Base-by-base conservation (phyloP, 2,113 vertebrate species). In the Hypomesus transpacificus region DNA sequence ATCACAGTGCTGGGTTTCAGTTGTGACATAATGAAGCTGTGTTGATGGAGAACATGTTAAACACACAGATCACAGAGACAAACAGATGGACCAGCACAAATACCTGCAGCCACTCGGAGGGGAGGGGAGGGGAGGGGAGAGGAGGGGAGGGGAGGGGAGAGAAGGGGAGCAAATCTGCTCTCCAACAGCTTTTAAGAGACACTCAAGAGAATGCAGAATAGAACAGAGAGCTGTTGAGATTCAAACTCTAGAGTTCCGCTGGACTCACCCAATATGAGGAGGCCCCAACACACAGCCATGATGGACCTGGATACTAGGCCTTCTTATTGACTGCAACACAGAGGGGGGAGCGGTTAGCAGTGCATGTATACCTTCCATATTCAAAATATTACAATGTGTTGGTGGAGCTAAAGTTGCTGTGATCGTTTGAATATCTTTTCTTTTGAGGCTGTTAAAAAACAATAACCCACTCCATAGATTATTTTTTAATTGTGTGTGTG, bases 191-290 rank as follows among this genome's bases (percentile, higher is more conserved):
- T 34, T 34, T 34, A 7, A 54, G 53, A 54, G 53, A 18, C 53
- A 54, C 14, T 16, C 14, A 54, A 54, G 11, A 54, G 53, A 63
- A 31, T 2, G 28, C 24, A 63, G 61, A 34, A 14, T 1, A 63
- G 24, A 21, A 28, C 14, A 65, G 63, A 62, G 59, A 75, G 63
- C 14, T 18, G 16, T 46, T 28, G 18, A 54, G 53, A 54, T 6
- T 34, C 31, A 34, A 34, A 34, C 5, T 34, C 31, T 7, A 34
- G 3, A 31, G 16, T 46, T 39, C 61, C n/a, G 53, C 31, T 16
- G 18, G 53, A 90, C 92, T 91, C 81, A 93, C 92, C 88, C 66
- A 90, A 81, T 26, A 87, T 0, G 56, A 92, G 71, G 67, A 92
- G 75, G 74, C 73, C 75, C 73, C 88, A 68, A 69, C 34, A 66